A percentile compares a stretch with the other conserved stretches of the same genome.
phyloP scores from a whole-genome alignment of 2,888 invertebrate species.

The Operophtera brumata region DNA sequence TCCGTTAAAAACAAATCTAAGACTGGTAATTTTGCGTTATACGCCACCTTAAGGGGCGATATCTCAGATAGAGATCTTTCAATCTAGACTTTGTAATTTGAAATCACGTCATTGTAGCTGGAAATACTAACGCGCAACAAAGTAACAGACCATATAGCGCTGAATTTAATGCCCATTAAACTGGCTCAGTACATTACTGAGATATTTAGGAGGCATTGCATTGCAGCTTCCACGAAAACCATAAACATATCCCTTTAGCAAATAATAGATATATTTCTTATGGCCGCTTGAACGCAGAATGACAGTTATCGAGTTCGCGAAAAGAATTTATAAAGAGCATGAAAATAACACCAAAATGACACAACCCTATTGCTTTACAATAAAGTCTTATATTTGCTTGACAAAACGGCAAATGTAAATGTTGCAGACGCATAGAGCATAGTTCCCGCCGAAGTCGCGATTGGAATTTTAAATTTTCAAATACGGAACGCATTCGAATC shows the following conservation, averaged over 20 bases:
- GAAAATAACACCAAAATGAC: background rate
- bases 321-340: conserved; percentile 55
- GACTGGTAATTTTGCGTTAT: too few species aligned
- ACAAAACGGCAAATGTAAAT: conserved; percentile 32
- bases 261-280: conserved; percentile 69
- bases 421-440: conserved; percentile 55
- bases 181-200: conserved; percentile 1
- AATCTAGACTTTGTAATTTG: background rate
- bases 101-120: background rate
- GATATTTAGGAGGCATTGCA: conserved; percentile 15
- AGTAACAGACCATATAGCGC: conserved; percentile 1
- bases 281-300: conserved; percentile 53
- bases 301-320: conserved; percentile 68
- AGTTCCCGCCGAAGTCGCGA: conserved; percentile 62
- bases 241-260: conserved; percentile 55
- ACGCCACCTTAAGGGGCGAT: too few species aligned
- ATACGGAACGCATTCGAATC: conserved; percentile 59
- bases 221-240: conserved; percentile 64
- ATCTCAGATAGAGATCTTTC: too few species aligned
- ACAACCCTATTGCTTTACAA: conserved; percentile 10
- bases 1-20: too few species aligned
- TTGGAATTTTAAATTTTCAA: conserved; percentile 67
- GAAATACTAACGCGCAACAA: background rate
- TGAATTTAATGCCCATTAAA: conserved; percentile 21
- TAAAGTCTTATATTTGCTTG: conserved; percentile 30